Evolutionary conservation across 2,113 vertebrate genomes (phyloP).

Genomic region (Callorhinus ursinus): DNA sequence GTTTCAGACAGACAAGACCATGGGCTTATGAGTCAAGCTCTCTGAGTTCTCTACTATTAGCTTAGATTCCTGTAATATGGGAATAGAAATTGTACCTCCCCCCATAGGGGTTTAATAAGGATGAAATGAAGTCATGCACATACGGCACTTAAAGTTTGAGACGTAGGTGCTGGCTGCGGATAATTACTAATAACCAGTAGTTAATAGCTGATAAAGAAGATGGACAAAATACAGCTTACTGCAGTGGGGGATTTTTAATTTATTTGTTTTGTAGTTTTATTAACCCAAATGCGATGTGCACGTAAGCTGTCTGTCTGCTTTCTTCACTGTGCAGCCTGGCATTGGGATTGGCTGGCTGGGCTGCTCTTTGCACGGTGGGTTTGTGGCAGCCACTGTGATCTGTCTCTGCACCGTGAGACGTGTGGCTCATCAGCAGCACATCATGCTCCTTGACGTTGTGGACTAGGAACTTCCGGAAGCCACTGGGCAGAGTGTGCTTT

Average conservation of each 20-base stretch:
- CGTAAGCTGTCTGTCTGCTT: not conserved
- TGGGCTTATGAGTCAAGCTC: not conserved
- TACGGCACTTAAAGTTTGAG: not conserved
- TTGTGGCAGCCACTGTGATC: not conserved
- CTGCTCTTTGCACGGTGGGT: not conserved
- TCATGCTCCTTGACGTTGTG: not conserved
- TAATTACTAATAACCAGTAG: not conserved
- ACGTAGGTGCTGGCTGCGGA: not conserved
- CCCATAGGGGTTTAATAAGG: not conserved
- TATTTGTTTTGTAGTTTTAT: not conserved
- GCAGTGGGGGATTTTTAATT: not conserved
- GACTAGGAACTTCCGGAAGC: not conserved
- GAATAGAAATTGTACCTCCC: not conserved
- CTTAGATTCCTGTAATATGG: not conserved
- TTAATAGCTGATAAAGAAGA: not conserved
- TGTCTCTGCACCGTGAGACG: not conserved
- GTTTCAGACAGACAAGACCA: not conserved
- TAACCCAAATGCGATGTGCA: accelerated
- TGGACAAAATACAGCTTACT: not conserved
- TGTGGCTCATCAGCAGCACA: not conserved
- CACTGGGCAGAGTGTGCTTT: not conserved
- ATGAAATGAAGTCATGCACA: not conserved
- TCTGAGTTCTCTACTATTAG: not conserved
- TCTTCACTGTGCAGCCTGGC: not conserved
- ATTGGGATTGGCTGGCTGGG: not conserved